These are phyloP conservation scores for Drosophila auraria DNA, from an alignment of 1,140 invertebrate genomes.

Conservation along the genomic window DNA sequence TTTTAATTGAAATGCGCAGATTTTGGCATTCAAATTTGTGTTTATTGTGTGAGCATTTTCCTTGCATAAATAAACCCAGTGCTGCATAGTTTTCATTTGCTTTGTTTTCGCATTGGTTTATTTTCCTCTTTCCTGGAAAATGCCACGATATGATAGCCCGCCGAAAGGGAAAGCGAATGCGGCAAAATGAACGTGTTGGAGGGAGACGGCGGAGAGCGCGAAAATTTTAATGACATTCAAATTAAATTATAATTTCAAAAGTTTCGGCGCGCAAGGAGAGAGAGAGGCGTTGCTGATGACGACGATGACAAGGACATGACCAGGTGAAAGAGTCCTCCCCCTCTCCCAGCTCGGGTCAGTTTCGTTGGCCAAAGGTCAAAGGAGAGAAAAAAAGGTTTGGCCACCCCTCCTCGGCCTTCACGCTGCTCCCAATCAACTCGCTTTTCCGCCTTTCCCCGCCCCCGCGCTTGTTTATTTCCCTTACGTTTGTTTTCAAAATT, in stretches of 20 bases:
- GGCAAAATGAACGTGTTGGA: background rate
- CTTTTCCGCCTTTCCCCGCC: background rate
- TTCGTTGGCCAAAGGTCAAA: conserved; percentile 61
- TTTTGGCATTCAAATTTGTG: background rate
- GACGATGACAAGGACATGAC: conserved; percentile 70
- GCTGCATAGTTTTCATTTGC: conserved; percentile 16
- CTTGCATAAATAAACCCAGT: conserved; percentile 1
- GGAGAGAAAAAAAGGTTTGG: conserved; percentile 52
- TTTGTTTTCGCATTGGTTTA: conserved; percentile 18
- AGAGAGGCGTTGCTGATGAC: conserved; percentile 39
- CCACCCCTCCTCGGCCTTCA: conserved; percentile 10
- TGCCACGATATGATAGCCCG: conserved; percentile 46
- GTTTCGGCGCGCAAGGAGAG: conserved; percentile 45
- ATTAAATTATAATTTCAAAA: conserved; percentile 83
- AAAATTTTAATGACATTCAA: conserved; percentile 83
- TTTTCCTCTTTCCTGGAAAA: conserved; percentile 25
- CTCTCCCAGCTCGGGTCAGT: conserved; percentile 30
- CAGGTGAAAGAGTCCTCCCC: conserved; percentile 39
- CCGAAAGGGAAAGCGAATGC: background rate
- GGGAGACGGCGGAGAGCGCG: conserved; percentile 37
- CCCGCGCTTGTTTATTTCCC: conserved; percentile 57
- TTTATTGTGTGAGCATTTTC: conserved; percentile 1
- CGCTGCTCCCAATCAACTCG: conserved; percentile 21
- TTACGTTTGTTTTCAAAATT: conserved; percentile 79
- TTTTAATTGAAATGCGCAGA: conserved; percentile 3